These are phyloP conservation scores for Pyrrhia umbra DNA, from an alignment of 2,888 invertebrate species.

Conservation along the genomic window DNA sequence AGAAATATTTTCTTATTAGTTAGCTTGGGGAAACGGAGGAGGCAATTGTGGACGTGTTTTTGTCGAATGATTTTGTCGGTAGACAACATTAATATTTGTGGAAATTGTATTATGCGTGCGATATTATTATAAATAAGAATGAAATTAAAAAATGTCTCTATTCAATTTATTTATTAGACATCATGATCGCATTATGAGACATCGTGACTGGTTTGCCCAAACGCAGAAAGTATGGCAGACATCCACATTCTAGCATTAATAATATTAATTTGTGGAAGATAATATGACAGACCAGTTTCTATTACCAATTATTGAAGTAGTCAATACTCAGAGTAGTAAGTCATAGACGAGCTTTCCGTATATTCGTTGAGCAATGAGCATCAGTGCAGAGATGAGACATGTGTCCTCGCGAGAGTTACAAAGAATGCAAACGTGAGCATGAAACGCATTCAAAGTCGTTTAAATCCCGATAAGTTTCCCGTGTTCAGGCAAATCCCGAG, in stretches of 20 bases:
- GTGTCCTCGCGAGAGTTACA: background rate
- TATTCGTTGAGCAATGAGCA: slow-evolving; percentile 7
- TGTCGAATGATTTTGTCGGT: background rate
- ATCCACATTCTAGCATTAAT: no score
- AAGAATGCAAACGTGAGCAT: background rate
- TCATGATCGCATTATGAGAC: no score
- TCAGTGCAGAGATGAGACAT: background rate
- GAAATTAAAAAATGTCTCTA: no score
- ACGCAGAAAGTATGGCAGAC: no score
- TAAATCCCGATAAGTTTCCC: background rate
- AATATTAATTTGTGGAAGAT: no score
- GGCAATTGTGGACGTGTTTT: background rate
- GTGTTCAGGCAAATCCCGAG: slow-evolving; percentile 3
- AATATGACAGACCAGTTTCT: no score
- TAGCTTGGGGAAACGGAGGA: background rate
- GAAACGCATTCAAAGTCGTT: slow-evolving; percentile 3
- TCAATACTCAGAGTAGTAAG: no score
- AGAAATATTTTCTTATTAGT: slow-evolving; percentile 14
- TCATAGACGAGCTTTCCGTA: background rate
- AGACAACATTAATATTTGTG: background rate
- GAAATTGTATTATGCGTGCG: background rate
- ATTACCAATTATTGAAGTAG: no score
- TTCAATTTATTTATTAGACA: no score
- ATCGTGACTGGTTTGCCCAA: no score
- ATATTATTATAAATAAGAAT: background rate